A percentile compares a stretch with the other conserved stretches of the same genome.
These are phyloP conservation scores for Pomatostomus ruficeps DNA, from an alignment of 2,113 vertebrate genomes.

Conservation along the genomic window DNA sequence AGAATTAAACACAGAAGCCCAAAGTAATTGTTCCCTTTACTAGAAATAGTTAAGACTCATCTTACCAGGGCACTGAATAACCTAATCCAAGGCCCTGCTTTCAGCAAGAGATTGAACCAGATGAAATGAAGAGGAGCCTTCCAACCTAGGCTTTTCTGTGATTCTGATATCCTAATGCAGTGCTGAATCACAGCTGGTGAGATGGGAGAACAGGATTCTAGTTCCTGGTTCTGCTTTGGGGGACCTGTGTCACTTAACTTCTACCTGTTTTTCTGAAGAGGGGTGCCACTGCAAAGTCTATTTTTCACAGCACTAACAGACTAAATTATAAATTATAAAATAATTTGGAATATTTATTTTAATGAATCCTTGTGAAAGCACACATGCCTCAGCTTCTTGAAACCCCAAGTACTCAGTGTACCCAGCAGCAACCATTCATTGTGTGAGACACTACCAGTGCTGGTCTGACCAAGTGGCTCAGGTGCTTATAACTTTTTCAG, in stretches of 20 bases:
- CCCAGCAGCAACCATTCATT: background rate
- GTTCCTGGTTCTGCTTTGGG: background rate
- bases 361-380: background rate
- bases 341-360: background rate
- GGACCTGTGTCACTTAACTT: background rate
- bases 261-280: background rate
- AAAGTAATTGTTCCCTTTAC: background rate
- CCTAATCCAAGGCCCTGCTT: background rate
- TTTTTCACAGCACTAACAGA: background rate
- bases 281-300: background rate
- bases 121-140: background rate
- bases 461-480: background rate
- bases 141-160: background rate
- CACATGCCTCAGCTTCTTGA: background rate
- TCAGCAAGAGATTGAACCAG: background rate
- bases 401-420: background rate
- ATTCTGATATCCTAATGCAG: background rate
- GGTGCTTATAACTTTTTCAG: background rate
- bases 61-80: background rate
- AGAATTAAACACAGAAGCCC: background rate
- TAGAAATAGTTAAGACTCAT: background rate
- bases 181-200: background rate
- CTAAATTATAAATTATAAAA: background rate
- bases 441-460: background rate
- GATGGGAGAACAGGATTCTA: background rate